Base-by-base conservation (phyloP, 2,888 invertebrate species). In the Ectemnius cavifrons region DNA sequence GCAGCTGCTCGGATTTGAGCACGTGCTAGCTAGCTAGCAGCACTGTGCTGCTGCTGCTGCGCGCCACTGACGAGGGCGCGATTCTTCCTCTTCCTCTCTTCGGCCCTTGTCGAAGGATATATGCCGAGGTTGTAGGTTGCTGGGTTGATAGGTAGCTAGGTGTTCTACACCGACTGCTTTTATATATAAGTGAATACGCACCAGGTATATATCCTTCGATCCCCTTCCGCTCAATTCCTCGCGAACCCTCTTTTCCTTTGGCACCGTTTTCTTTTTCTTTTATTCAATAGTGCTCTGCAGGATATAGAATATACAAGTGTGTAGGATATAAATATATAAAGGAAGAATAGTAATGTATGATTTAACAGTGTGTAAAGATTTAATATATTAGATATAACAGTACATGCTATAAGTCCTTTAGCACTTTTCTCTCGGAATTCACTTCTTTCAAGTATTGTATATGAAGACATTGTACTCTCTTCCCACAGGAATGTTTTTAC, bases 1-100 rank as follows among this genome's bases (percentile, higher is more conserved):
- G 85, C 89, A 89, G 89, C 89, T 89, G 89, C 87, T 85, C 84
- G 85, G 88, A 89, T 89, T 89, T 87, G 84, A 88, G 89, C 89
- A 89, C 89, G 89, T 89, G 89, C 89, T 87, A 86, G 87, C 86
- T 1, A 11, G 28, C n/a, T n/a, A n/a, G 87, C 87, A 84, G 86
- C 82, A 79, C 73, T 49, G 74, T 63, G n/a, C n/a, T n/a, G n/a
- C n/a, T n/a, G n/a, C n/a, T n/a, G n/a, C n/a, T n/a, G 71, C 74
- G 79, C 28, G 28, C 28, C 28, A 37, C 5, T 37, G 28, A 72
- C 67, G 69, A 67, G 73, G 16, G 52, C 52, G 14, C 0, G 2
- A 23, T 23, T 23, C 2, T 2, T 52, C 52, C 14, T 11, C 52
- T 52, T 16, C 16, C 52, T 14, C 52, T 0, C 71, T 45, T 47